Evolutionary conservation across 2,888 invertebrate species (phyloP).

Genomic region (Noctua janthe): DNA sequence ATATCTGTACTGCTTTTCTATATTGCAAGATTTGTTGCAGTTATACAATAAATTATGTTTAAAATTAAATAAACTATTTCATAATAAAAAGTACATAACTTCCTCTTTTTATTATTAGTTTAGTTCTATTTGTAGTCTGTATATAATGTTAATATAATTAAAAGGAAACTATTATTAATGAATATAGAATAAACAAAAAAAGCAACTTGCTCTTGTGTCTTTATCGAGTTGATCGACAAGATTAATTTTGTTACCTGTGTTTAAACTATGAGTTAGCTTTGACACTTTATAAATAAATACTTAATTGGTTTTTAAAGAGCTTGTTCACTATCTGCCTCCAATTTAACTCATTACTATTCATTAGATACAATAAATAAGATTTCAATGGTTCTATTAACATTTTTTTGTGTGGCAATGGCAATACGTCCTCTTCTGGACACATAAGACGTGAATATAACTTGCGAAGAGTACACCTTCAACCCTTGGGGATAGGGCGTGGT

Average conservation of each 20-base stretch:
- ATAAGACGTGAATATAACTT: background rate
- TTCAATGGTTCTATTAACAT: background rate
- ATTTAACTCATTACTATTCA: background rate
- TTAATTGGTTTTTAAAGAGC: background rate
- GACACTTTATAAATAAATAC: background rate
- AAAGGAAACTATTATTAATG: too few species aligned
- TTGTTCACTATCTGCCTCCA: background rate
- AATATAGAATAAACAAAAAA: too few species aligned
- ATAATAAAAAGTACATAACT: background rate
- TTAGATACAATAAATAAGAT: background rate
- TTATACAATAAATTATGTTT: background rate
- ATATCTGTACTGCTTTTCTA: background rate
- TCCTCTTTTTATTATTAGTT: too few species aligned
- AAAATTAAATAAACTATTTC: background rate
- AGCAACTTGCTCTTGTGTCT: background rate
- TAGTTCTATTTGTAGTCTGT: too few species aligned
- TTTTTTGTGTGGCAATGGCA: background rate
- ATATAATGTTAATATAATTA: too few species aligned
- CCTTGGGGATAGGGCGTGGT: background rate
- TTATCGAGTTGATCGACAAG: background rate
- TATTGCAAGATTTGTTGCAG: background rate
- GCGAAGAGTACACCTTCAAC: background rate
- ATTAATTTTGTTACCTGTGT: background rate
- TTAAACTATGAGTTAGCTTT: background rate
- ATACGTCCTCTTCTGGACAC: background rate